phyloP scores from a whole-genome alignment of 2,888 invertebrate species.

The Microplitis manilae region DNA sequence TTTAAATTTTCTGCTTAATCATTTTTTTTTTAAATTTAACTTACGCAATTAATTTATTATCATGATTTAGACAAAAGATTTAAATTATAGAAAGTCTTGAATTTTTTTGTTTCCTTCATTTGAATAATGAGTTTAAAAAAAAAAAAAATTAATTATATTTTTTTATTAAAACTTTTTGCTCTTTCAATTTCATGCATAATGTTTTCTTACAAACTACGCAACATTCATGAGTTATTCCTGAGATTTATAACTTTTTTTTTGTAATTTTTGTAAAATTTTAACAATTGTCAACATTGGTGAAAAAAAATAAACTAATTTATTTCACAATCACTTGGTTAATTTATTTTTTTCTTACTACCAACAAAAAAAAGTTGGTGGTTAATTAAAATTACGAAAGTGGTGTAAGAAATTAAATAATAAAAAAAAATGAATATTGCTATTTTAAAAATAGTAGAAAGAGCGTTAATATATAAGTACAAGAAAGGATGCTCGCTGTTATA shows the following conservation, averaged over 20 bases:
- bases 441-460: neutral
- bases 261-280: constrained; percentile 12
- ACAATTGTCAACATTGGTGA: neutral
- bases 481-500: constrained; percentile 29
- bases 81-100: neutral
- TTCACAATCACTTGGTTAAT: no score
- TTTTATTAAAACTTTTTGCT: neutral
- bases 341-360: no score
- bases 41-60: no score
- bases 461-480: constrained; percentile 13
- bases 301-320: no score
- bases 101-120: constrained; percentile 1
- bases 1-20: no score
- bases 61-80: no score
- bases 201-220: constrained; percentile 25
- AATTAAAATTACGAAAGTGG: no score
- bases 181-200: neutral
- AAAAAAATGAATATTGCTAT: no score
- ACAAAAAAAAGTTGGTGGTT: no score
- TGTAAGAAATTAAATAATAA: no score
- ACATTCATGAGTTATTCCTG: constrained; percentile 33
- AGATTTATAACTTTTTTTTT: constrained; percentile 26
- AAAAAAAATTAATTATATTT: neutral
- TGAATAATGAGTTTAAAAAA: neutral
- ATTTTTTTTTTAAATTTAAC: no score